Percentiles rank a stretch among this genome's conserved stretches.
These are phyloP conservation scores for Dicrostonyx torquatus DNA, from an alignment of 2,797 vertebrate species.

Conservation along the genomic window DNA sequence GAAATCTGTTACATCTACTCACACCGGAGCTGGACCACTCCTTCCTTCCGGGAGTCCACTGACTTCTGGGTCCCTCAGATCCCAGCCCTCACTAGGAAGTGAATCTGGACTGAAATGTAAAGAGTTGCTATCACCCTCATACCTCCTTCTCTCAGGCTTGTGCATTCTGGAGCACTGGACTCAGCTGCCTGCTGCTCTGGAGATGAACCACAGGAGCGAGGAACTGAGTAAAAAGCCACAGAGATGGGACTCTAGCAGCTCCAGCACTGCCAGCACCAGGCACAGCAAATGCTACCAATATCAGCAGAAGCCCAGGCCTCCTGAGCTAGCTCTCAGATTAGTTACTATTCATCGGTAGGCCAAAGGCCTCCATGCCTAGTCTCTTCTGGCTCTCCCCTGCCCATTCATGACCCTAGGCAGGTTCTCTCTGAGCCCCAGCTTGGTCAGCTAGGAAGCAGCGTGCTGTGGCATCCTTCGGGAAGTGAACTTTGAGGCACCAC, in stretches of 20 bases:
- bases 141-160: background rate
- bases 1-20: background rate
- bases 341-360: background rate
- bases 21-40: background rate
- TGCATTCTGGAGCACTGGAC: background rate
- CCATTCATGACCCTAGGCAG: background rate
- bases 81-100: background rate
- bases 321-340: background rate
- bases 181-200: background rate
- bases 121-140: background rate
- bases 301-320: background rate
- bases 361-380: background rate
- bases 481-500: slow-evolving; percentile 50
- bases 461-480: background rate
- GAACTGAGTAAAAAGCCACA: background rate
- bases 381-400: background rate
- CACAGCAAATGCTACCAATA: background rate
- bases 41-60: background rate
- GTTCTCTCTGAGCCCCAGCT: background rate
- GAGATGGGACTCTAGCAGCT: background rate
- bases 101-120: background rate
- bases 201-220: background rate
- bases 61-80: background rate
- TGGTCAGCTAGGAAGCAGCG: background rate
- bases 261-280: background rate